Evolutionary conservation across 2,797 vertebrate genomes (phyloP).

Genomic region (Paguma larvata): DNA sequence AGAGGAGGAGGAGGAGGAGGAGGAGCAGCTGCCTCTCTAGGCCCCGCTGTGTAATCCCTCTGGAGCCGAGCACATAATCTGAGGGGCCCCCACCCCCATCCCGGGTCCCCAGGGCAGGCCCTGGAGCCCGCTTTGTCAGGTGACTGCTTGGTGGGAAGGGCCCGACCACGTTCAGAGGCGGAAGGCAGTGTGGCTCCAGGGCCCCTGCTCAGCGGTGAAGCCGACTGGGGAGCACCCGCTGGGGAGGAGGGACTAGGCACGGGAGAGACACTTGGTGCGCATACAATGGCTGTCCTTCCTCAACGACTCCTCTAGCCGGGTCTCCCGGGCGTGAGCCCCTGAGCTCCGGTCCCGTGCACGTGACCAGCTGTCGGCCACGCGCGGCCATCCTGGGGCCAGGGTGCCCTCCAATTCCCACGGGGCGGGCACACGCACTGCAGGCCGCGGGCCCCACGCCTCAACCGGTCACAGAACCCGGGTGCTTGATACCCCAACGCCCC

Average conservation of each 20-base stretch:
- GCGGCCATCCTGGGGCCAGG: too few species aligned
- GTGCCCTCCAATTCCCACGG: neutral
- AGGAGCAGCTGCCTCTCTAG: too few species aligned
- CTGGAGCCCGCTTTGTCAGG: neutral
- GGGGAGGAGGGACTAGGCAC: too few species aligned
- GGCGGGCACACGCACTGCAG: neutral
- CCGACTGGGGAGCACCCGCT: too few species aligned
- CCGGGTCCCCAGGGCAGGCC: accelerated
- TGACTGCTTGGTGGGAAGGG: neutral
- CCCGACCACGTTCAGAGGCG: too few species aligned
- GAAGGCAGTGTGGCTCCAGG: neutral
- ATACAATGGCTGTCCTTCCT: neutral
- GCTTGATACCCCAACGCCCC: too few species aligned
- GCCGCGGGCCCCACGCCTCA: neutral
- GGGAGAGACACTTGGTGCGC: neutral
- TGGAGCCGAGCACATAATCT: too few species aligned
- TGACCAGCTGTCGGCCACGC: too few species aligned
- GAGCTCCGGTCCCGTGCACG: neutral
- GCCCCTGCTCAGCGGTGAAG: too few species aligned
- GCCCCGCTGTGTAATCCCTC: too few species aligned
- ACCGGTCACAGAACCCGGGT: neutral
- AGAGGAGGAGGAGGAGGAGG: too few species aligned
- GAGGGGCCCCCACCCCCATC: too few species aligned
- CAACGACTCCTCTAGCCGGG: neutral
- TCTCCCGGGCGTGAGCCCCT: neutral